Evolutionary conservation across 2,113 vertebrate species (phyloP), one percentile per base, ranked within the genome.

Genomic region (Sus scrofa): DNA sequence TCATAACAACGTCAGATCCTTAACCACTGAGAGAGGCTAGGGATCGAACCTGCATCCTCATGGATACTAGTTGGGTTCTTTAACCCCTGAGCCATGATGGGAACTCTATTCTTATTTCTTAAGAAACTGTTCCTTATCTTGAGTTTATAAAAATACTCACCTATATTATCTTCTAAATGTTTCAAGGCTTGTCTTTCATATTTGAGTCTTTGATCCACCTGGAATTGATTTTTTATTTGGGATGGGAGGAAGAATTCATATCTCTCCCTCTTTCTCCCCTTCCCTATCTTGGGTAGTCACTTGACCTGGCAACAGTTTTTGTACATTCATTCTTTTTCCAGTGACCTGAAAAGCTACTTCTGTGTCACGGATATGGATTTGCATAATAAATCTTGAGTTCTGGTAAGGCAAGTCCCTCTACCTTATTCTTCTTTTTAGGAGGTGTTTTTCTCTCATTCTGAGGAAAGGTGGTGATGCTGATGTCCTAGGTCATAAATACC

Each of bases 401-500:
- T 94, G 34, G n/a, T 26, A 52, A 32, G 54, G 44, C 8, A 34
- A 60, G 44, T 60, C 9, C 20, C 60, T 39, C 30, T 60, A 3
- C n/a, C 92, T 96, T 30, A 26, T 90, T 88, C 7, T 89, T 93
- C 60, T 84, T 74, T 24, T 85, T 79, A 37, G 60, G 63, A 27
- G 37, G n/a, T 44, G 4, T 56, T 20, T 94, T 71, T 71, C 54
- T 60, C 26, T 91, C 19, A 44, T 93, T 94, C 85, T 91, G 24
- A 67, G 27, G 22, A 89, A 90, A 60, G 62, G 60, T 8, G 50
- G 50, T 20, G 10, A 85, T n/a, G 24, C n/a, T 3, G 1, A 0
- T 32, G 27, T 32, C 67, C 22, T 63, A 77, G 39, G 34, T 84
- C 74, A 39, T 65, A 81, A 94, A 63, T 56, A 30, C 32, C 77